phyloP scores from a whole-genome alignment of 2,888 invertebrate genomes.

The Eristalis pertinax region DNA sequence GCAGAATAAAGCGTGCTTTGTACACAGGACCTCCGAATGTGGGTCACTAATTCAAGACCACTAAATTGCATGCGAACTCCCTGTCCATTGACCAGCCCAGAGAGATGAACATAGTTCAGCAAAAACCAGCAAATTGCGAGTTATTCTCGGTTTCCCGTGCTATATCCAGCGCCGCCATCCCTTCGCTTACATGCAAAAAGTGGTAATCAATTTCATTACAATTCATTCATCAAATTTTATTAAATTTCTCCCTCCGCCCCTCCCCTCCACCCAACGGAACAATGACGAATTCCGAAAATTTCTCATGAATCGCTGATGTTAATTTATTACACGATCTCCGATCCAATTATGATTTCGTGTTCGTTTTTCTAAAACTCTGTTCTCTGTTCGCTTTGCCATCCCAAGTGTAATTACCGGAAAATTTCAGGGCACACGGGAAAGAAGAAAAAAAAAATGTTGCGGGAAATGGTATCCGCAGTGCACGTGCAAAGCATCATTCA shows the following conservation, averaged over 20 bases:
- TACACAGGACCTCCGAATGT: too few relatives aligned
- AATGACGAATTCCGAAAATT: not conserved
- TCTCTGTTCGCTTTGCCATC: constrained; percentile 4
- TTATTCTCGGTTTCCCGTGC: not conserved
- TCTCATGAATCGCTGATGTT: constrained; percentile 34
- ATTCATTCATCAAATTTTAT: constrained; percentile 65
- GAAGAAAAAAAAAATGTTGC: constrained; percentile 32
- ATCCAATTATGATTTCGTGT: constrained; percentile 58
- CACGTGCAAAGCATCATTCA: constrained; percentile 69
- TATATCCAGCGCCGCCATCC: not conserved
- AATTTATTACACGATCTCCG: constrained; percentile 61
- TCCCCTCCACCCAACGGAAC: too few relatives aligned
- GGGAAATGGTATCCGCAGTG: constrained; percentile 41
- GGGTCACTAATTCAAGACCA: too few relatives aligned
- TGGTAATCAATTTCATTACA: not conserved
- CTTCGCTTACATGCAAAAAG: not conserved
- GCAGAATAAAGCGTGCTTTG: too few relatives aligned
- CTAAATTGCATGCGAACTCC: too few relatives aligned
- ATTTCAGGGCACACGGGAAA: constrained; percentile 34
- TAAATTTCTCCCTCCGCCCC: constrained; percentile 31
- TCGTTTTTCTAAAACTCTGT: constrained; percentile 39
- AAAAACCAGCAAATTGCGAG: too few relatives aligned
- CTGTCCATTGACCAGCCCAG: too few relatives aligned
- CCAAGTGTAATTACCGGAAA: constrained; percentile 70
- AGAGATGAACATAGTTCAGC: not conserved